Percentiles rank a stretch among this genome's conserved stretches.
These are phyloP conservation scores for Botia almorhae DNA, from an alignment of 2,797 vertebrate species.

Conservation along the genomic window DNA sequence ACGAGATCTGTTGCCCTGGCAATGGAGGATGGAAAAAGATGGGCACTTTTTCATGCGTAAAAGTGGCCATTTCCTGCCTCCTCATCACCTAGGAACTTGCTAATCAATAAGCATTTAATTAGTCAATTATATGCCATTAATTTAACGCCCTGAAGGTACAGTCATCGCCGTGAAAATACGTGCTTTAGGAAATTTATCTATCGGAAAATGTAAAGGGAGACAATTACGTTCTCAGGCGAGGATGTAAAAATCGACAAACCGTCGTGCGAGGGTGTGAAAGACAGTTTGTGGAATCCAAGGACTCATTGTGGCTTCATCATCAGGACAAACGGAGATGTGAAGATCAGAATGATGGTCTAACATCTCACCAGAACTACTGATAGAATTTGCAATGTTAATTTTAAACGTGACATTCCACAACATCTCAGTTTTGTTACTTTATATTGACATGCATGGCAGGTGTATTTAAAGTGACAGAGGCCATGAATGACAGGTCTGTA, in stretches of 20 bases:
- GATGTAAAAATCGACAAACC: conserved; percentile 69
- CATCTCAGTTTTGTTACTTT: not conserved
- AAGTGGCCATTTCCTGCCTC: conserved; percentile 70
- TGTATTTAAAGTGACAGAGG: not conserved
- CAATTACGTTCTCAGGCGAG: conserved; percentile 73
- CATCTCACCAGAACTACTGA: not conserved
- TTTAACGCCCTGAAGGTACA: conserved; percentile 77
- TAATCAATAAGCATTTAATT: conserved; percentile 83
- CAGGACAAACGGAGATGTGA: not conserved
- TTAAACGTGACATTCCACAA: not conserved
- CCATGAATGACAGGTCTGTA: too few relatives aligned
- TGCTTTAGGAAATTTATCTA: conserved; percentile 77
- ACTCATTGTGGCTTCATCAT: conserved; percentile 39
- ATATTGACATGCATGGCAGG: too few relatives aligned
- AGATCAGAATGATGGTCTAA: not conserved
- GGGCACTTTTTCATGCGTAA: conserved; percentile 57
- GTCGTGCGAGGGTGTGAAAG: conserved; percentile 63
- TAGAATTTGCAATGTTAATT: not conserved
- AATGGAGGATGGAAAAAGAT: conserved; percentile 66
- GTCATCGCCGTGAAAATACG: conserved; percentile 73
- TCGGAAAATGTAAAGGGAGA: conserved; percentile 76
- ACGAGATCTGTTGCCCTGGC: conserved; percentile 38
- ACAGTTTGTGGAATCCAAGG: conserved; percentile 52
- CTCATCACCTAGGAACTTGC: conserved; percentile 71
- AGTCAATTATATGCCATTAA: conserved; percentile 79